Base-by-base conservation (phyloP, 2,888 invertebrate genomes). In the Epirrhoe alternata region DNA sequence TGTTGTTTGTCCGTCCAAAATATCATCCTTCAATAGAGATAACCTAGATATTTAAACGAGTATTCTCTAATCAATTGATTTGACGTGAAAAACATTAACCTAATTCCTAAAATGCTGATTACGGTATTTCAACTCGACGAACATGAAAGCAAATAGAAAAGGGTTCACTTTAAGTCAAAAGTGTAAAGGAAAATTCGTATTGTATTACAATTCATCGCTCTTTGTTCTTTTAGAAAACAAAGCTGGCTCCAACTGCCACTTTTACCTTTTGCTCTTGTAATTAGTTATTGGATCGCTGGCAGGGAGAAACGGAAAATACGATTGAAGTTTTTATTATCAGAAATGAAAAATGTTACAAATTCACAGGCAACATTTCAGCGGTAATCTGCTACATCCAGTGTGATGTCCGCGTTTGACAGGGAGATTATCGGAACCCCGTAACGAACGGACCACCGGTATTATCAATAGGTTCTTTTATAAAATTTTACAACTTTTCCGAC, bases 331-430 rank as follows among this genome's bases (percentile, higher is more conserved):
- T 49, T 49, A 57, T 33, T 59, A 4, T 17, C n/a, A 24, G 50
- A 59, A 54, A 54, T 56, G 47, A 50, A 62, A 56, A 62, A 42
- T 38, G 30, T 45, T 63, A 58, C 52, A 58, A 57, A 58, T 63
- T 58, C 52, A 35, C 6, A 35, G 42, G 54, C 47, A 66, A 61
- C 49, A 61, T 66, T 51, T 62, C 54, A 51, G 17, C 51, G 30
- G 59, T 63, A 63, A 67, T 67, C 66, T 59, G 59, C 72, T 74
- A 77, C 77, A 78, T 74, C 79, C 79, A 73, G 74, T 66, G 71
- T 79, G 80, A 82, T 83, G 84, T 81, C 84, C 85, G 85, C 80
- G 81, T 83, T 79, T 86, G 89, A 88, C 89, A 88, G 86, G 81
- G 77, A 84, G 87, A 87, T 89, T 89, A 88, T 87, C 83, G 81